A percentile compares a stretch with the other conserved stretches of the same genome.
Evolutionary conservation across 2,888 invertebrate genomes (phyloP).

Genomic region (Lasioglossum villosulum): DNA sequence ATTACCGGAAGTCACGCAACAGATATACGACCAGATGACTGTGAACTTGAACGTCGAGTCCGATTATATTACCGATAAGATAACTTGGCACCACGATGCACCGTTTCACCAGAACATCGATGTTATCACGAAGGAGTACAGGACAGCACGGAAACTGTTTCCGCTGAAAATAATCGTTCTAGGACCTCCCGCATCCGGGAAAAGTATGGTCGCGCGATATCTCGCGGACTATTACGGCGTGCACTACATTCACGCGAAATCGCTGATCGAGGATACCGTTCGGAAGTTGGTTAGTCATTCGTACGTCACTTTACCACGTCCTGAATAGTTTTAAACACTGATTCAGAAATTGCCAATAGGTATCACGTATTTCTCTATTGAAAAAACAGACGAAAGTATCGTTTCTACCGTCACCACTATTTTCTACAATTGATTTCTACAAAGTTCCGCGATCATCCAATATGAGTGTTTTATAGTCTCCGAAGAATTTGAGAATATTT

Average conservation of each 20-base stretch:
- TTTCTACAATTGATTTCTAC: too few relatives aligned
- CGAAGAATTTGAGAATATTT: background rate
- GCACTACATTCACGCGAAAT: conserved; percentile 86
- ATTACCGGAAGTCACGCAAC: conserved; percentile 86
- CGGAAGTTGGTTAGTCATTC: conserved; percentile 85
- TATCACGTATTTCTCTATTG: too few relatives aligned
- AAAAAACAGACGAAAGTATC: background rate
- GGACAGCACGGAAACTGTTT: conserved; percentile 86
- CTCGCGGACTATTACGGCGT: conserved; percentile 87
- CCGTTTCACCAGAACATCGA: conserved; percentile 85
- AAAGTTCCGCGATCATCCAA: too few relatives aligned
- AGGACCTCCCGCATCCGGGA: conserved; percentile 89
- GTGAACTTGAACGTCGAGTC: conserved; percentile 87
- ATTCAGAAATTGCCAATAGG: background rate
- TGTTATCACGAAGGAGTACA: conserved; percentile 82
- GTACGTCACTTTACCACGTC: background rate
- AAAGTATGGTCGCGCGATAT: conserved; percentile 87
- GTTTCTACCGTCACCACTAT: background rate
- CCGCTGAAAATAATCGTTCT: conserved; percentile 87
- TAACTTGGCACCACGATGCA: conserved; percentile 86
- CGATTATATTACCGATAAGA: conserved; percentile 85
- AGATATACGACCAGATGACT: conserved; percentile 86
- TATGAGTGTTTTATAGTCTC: background rate
- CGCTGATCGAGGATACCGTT: conserved; percentile 86
- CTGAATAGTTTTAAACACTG: background rate